Base-by-base conservation (phyloP, 2,797 vertebrate genomes). In the Psittacula derbiana region DNA sequence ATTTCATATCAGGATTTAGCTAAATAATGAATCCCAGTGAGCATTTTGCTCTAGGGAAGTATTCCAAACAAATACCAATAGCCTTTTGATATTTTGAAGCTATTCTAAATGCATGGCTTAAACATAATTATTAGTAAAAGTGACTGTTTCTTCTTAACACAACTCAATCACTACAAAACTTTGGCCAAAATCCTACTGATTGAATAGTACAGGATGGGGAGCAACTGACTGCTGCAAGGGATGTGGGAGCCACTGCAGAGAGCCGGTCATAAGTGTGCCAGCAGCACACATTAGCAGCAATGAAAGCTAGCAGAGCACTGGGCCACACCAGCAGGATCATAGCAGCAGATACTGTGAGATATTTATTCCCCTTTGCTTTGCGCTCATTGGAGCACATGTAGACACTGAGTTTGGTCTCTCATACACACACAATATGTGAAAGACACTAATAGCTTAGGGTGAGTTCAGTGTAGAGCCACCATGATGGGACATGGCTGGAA, bases 211-310 rank as follows among this genome's bases (percentile, higher is more conserved):
- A 83, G 43, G 44, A 0, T 41, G 72, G 65, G 49, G 38, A 67
- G 40, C 41, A 82, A 41, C 38, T 18, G 44, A 38, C 30, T 44
- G 41, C 80, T 44, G 65, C 57, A 69, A 89, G 41, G 33, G 46
- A 16, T 2, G 11, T 2, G 0, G 43, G n/a, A 80, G 8, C 8
- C 6, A 41, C 23, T 20, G 33, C 53, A 81, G 36, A 66, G 33
- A 28, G 8, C 8, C 1, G 5, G 27, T 46, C n/a, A 6, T 14
- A 1, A 0, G 0, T 1, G 4, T 49, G 44, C 73, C 60, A 61
- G 74, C 40, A 57, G 57, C 17, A 4, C 43, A 12, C 1, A 2
- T 16, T 1, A 2, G 33, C 70, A 57, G 55, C 57, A 66, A 11
- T 6, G 25, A 61, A 40, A 80, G 49, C 21, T 24, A 46, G 46